phyloP scores from a whole-genome alignment of 2,888 invertebrate genomes.

The Phania funesta region DNA sequence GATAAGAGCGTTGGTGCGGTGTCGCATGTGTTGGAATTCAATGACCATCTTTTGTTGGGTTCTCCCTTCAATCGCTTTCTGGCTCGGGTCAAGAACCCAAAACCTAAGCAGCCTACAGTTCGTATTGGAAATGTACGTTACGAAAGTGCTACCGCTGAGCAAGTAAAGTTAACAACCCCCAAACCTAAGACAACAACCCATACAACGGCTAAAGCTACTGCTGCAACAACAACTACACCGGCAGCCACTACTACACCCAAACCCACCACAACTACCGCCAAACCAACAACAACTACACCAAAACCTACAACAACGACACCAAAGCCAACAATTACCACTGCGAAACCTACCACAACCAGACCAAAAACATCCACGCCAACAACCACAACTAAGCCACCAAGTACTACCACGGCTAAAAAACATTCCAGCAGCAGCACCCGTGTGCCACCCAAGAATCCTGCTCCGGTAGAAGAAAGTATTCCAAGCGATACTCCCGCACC shows the following conservation, averaged over 20 bases:
- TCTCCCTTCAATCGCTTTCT: constrained; percentile 86
- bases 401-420: constrained; percentile 53
- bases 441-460: constrained; percentile 75
- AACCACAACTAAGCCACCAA: constrained; percentile 64
- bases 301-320: constrained; percentile 68
- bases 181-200: constrained; percentile 68
- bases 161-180: constrained; percentile 73
- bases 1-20: constrained; percentile 82
- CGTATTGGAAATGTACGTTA: constrained; percentile 78
- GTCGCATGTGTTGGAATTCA: constrained; percentile 85
- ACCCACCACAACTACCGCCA: constrained; percentile 66
- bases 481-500: constrained; percentile 82
- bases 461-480: constrained; percentile 83
- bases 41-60: constrained; percentile 85
- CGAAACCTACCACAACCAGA: constrained; percentile 66
- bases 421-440: constrained; percentile 69
- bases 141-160: constrained; percentile 76
- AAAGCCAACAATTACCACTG: constrained; percentile 71
- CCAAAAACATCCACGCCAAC: constrained; percentile 66
- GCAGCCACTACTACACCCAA: constrained; percentile 64
- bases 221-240: constrained; percentile 63
- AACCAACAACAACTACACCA: constrained; percentile 70
- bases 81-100: constrained; percentile 83
- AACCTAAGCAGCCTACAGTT: constrained; percentile 72
- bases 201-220: constrained; percentile 70